Conservation (phyloP, 2,888 invertebrate genomes). For the Eupsilia transversa region DNA sequence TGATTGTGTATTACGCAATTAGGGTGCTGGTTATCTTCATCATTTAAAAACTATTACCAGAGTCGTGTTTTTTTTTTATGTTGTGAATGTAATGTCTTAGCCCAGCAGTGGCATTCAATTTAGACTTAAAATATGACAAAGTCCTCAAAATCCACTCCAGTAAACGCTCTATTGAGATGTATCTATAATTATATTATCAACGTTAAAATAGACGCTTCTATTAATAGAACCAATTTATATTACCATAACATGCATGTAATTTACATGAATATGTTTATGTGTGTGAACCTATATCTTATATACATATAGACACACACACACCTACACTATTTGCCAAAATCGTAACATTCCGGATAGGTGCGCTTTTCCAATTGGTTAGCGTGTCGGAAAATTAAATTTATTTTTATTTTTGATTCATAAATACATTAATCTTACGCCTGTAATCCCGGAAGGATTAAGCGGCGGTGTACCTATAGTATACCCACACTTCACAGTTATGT, state of each 20-base stretch:
- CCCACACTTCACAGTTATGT: not conserved
- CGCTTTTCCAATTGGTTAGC: slow-evolving; percentile 62
- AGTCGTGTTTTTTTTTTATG: not conserved
- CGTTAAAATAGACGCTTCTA: slow-evolving; percentile 35
- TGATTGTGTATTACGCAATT: too few species aligned
- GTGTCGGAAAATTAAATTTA: slow-evolving; percentile 56
- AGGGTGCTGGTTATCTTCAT: too few species aligned
- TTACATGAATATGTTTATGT: slow-evolving; percentile 4
- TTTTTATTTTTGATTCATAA: not conserved
- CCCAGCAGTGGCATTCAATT: not conserved
- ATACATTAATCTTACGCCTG: too few species aligned
- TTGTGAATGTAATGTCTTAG: not conserved
- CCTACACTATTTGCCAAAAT: slow-evolving; percentile 72
- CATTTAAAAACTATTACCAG: too few species aligned
- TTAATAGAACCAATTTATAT: slow-evolving; percentile 38
- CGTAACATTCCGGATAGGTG: slow-evolving; percentile 75
- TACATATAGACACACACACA: too few species aligned
- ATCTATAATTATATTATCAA: slow-evolving; percentile 2
- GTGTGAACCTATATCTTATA: slow-evolving; percentile 31
- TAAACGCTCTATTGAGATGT: not conserved
- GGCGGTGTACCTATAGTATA: too few species aligned
- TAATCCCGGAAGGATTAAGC: too few species aligned
- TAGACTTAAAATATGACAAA: not conserved
- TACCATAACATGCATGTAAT: slow-evolving; percentile 21
- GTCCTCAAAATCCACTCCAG: not conserved